Evolutionary conservation across 2,888 invertebrate genomes (phyloP).

Genomic region (Agelastica alni): DNA sequence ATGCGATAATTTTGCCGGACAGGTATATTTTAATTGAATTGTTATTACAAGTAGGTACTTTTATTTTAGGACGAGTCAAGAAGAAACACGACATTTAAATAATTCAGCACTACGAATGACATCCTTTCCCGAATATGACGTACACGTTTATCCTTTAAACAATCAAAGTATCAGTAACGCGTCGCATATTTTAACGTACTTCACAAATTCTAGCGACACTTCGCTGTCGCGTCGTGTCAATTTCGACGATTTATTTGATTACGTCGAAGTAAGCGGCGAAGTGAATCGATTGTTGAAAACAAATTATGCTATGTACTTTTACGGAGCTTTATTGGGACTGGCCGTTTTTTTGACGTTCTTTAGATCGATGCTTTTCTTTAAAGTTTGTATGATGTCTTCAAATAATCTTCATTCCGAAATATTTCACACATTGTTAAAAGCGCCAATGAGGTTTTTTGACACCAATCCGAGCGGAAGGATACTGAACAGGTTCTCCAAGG

Average conservation of each 20-base stretch:
- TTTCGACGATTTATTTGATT: constrained; percentile 14
- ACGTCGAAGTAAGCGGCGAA: not conserved
- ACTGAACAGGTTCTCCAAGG: constrained; percentile 80
- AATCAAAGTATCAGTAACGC: not conserved
- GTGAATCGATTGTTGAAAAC: constrained; percentile 29
- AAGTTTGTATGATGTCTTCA: constrained; percentile 75
- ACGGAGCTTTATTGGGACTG: constrained; percentile 61
- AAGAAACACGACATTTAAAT: constrained; percentile 36
- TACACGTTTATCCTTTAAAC: not conserved
- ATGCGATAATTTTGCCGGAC: too few species aligned
- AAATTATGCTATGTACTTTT: constrained; percentile 53
- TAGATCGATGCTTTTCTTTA: constrained; percentile 72
- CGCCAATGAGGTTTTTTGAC: constrained; percentile 75
- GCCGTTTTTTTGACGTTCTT: constrained; percentile 64
- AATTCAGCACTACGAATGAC: too few species aligned
- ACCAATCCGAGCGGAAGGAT: constrained; percentile 81
- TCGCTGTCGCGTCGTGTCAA: too few species aligned
- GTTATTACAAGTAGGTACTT: too few species aligned
- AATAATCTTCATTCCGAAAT: constrained; percentile 74
- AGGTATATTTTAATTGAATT: too few species aligned
- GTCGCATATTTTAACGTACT: not conserved
- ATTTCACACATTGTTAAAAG: constrained; percentile 67
- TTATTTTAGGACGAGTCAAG: constrained; percentile 46
- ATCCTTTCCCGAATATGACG: not conserved
- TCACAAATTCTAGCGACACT: too few species aligned